phyloP scores from a whole-genome alignment of 2,113 vertebrate species.

The Prolemur simus region DNA sequence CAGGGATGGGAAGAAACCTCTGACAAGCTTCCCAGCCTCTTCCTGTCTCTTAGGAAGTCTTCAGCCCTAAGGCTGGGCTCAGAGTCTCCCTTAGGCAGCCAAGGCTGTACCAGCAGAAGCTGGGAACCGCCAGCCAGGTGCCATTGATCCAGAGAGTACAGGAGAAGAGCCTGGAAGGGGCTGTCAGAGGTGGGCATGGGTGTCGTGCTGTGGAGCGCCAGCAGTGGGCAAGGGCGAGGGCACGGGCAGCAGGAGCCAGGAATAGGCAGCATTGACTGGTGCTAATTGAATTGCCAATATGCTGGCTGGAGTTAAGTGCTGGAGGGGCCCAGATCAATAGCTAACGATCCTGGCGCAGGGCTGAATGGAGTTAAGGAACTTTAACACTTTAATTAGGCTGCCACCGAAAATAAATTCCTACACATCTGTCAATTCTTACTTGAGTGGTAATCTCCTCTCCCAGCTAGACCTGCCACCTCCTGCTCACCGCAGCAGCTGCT shows the following conservation, averaged over 20 bases:
- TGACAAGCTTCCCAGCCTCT: conserved; percentile 29
- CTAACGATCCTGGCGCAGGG: conserved; percentile 82
- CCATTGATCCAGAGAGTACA: conserved; percentile 21
- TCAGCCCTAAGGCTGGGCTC: conserved; percentile 31
- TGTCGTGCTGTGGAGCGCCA: neutral
- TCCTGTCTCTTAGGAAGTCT: conserved; percentile 60
- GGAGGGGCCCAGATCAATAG: conserved; percentile 83
- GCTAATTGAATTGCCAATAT: conserved; percentile 83
- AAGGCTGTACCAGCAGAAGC: conserved; percentile 35
- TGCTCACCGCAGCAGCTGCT: neutral
- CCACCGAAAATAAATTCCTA: conserved; percentile 83
- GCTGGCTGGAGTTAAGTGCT: conserved; percentile 79
- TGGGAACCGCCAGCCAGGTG: neutral
- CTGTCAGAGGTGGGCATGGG: conserved; percentile 42
- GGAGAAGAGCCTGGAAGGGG: conserved; percentile 46
- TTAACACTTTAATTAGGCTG: conserved; percentile 86
- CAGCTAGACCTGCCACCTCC: neutral
- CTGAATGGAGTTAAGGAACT: conserved; percentile 85
- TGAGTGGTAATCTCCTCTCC: conserved; percentile 75
- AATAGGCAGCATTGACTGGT: conserved; percentile 74
- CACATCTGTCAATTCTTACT: conserved; percentile 80
- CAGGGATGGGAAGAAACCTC: neutral
- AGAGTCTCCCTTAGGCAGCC: conserved; percentile 27
- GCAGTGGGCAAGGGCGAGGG: conserved; percentile 12
- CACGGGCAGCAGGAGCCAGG: conserved; percentile 58